These are phyloP conservation scores for Acanthis flammea DNA, from an alignment of 2,797 vertebrate genomes.

Conservation along the genomic window DNA sequence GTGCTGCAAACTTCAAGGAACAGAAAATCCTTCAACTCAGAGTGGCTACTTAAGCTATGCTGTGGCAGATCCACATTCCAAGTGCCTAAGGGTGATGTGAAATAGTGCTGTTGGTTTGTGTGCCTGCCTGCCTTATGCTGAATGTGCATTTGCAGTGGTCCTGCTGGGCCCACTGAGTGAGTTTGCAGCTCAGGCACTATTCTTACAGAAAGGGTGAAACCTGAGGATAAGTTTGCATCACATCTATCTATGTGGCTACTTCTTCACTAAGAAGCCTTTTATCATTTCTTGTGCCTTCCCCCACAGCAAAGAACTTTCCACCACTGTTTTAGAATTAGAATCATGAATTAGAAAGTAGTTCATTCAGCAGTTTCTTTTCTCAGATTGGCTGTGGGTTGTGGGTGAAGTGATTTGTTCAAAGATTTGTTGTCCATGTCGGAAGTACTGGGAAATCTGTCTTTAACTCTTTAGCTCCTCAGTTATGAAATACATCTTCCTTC, in stretches of 20 bases:
- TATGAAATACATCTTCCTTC: not conserved
- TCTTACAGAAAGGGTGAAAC: not conserved
- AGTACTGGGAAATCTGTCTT: not conserved
- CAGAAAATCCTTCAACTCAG: not conserved
- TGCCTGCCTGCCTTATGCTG: not conserved
- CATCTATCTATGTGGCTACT: not conserved
- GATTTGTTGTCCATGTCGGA: not conserved
- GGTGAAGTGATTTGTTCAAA: not conserved
- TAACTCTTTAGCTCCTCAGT: not conserved
- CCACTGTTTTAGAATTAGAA: not conserved
- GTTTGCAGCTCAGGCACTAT: not conserved
- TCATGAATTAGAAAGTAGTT: not conserved
- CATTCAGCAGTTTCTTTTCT: not conserved
- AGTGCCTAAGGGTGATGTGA: not conserved
- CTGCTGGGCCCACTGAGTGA: not conserved
- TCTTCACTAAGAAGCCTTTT: not conserved
- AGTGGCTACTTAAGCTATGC: not conserved
- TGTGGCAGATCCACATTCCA: not conserved
- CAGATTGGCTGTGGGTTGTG: not conserved
- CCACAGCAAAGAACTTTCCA: not conserved
- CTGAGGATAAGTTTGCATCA: not conserved
- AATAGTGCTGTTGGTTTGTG: not conserved
- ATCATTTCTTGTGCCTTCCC: not conserved
- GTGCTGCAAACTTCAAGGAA: not conserved
- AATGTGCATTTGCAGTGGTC: not conserved